These are phyloP conservation scores for Diaprepes abbreviatus DNA, from an alignment of 2,888 invertebrate species.

Conservation along the genomic window DNA sequence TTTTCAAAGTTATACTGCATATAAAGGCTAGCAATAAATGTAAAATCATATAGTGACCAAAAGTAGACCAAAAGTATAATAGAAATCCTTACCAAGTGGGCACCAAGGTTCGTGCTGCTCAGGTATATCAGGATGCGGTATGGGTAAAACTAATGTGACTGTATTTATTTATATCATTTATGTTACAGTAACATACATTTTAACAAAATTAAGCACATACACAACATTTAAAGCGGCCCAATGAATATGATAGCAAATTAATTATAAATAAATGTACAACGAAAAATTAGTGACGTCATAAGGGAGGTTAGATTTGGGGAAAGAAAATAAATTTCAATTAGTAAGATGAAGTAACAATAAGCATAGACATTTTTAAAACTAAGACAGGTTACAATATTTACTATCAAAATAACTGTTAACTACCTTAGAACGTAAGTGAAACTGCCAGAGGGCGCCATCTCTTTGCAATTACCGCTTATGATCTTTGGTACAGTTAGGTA, in stretches of 20 bases:
- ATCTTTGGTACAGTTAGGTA: background rate
- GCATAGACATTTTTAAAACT: constrained; percentile 23
- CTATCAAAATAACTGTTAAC: constrained; percentile 31
- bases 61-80: constrained; percentile 16
- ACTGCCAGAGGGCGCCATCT: constrained; percentile 33
- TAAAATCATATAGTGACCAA: constrained; percentile 13
- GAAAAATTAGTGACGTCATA: constrained; percentile 36
- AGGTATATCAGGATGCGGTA: constrained; percentile 88
- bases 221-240: constrained; percentile 50
- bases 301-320: constrained; percentile 33
- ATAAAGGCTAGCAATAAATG: too few relatives aligned
- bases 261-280: constrained; percentile 40
- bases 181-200: constrained; percentile 8
- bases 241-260: constrained; percentile 47
- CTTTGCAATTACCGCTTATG: constrained; percentile 12
- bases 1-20: too few relatives aligned
- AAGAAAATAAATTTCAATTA: constrained; percentile 38
- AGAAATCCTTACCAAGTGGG: constrained; percentile 80
- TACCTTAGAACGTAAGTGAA: constrained; percentile 46
- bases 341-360: constrained; percentile 40
- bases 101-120: constrained; percentile 93
- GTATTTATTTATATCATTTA: constrained; percentile 23
- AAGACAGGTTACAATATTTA: constrained; percentile 24
- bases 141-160: constrained; percentile 84
- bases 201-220: constrained; percentile 41